These are phyloP conservation scores for Napeogenes inachia DNA, from an alignment of 2,888 invertebrate species.

Conservation along the genomic window DNA sequence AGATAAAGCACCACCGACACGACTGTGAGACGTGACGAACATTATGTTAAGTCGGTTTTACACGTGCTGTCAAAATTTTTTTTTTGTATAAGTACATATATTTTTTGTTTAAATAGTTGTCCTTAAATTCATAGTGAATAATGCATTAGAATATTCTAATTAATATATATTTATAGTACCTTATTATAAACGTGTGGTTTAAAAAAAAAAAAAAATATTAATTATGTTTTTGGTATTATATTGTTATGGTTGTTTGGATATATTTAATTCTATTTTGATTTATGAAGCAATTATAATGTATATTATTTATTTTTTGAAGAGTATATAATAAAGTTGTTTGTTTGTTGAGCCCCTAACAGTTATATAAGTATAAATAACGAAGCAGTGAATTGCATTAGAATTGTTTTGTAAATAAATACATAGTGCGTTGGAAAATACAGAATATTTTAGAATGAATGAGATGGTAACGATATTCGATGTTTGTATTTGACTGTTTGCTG, in stretches of 20 bases:
- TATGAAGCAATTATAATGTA: neutral
- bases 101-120: no score
- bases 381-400: constrained; percentile 32
- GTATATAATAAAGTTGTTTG: constrained; percentile 1
- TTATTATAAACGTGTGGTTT: no score
- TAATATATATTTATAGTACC: no score
- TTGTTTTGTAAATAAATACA: constrained; percentile 30
- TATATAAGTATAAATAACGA: constrained; percentile 26
- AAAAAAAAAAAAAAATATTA: no score
- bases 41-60: constrained; percentile 33
- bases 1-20: constrained; percentile 42
- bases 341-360: constrained; percentile 20
- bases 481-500: neutral
- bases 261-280: no score
- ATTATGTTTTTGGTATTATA: neutral
- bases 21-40: constrained; percentile 44
- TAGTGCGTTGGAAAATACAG: constrained; percentile 17
- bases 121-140: no score
- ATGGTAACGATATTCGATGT: constrained; percentile 3
- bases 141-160: no score
- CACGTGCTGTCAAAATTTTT: constrained; percentile 14
- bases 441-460: constrained; percentile 11
- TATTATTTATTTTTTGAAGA: neutral
- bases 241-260: neutral
- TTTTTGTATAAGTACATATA: no score